Base-by-base conservation (phyloP, 1,140 invertebrate species). In the Gryllus bimaculatus region DNA sequence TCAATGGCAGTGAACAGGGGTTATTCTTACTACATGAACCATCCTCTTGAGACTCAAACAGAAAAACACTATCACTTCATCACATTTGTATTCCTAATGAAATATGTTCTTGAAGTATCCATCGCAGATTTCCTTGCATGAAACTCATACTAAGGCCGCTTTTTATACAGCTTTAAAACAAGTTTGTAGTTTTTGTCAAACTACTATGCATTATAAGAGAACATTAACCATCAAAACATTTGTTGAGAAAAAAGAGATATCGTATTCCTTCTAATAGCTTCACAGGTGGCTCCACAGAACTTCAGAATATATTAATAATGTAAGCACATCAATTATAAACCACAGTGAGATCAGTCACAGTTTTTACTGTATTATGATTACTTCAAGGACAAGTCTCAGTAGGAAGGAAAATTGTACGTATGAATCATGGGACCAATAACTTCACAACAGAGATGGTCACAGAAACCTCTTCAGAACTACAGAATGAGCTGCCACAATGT, bases 1-100 rank as follows among this genome's bases (percentile, higher is more conserved):
- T 77, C 12, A 77, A 77, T 77, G 76, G 76, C 76, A 77, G 76
- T 77, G 76, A 77, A 77, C 48, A 12, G 10, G 76, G 76, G 76
- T 47, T 77, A 48, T 77, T 20, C 13, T 48, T 48, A 77, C 76
- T 48, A 77, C 10, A 47, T 48, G 47, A 77, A 77, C 76, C 48
- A 54, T 48, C 18, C 76, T 48, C 47, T 20, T 77, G 6, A 76
- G 39, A 76, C 75, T 15, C 10, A 8, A 48, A 49, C 26, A 49
- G 20, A 15, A 8, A n/a, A 77, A n/a, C 76, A 77, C 48, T 26
- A 20, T 77, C 76, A 77, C 76, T 77, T 77, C n/a, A 48, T 13
- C 39, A 77, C 48, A 48, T 10, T 77, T 8, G 12, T 20, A 47
- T 76, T 48, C 76, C 76, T 48, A n/a, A 10, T 77, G 48, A 77